Evolutionary conservation across 2,113 vertebrate species (phyloP).

Genomic region (Axis porcinus): DNA sequence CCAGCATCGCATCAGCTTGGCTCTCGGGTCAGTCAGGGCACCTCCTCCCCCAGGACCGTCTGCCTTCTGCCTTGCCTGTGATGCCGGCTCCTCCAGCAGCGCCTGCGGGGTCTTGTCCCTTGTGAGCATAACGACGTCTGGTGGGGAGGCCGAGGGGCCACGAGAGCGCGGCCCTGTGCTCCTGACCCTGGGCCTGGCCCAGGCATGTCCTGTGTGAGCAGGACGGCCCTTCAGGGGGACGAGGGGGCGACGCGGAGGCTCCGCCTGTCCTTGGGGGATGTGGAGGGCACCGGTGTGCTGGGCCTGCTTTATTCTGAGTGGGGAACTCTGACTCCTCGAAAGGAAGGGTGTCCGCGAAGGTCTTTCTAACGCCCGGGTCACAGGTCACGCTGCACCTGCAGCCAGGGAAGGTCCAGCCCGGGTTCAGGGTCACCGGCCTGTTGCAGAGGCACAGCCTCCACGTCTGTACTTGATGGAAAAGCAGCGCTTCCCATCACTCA

Average conservation of each 20-base stretch:
- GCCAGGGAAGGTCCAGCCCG: neutral
- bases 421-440: neutral
- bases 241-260: accelerated
- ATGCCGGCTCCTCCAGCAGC: neutral
- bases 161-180: accelerated
- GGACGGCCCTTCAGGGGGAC: neutral
- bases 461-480: neutral
- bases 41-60: too few relatives aligned
- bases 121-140: neutral
- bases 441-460: too few relatives aligned
- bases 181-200: neutral
- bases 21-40: neutral
- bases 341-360: accelerated
- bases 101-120: accelerated
- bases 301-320: neutral
- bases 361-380: accelerated
- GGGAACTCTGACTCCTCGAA: neutral
- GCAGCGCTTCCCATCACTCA: neutral
- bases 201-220: neutral
- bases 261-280: neutral
- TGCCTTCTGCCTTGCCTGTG: neutral
- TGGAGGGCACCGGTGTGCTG: neutral
- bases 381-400: accelerated
- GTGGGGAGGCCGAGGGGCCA: neutral
- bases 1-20: accelerated